Conservation (phyloP, 1,140 invertebrate species). For the Drosophila lowei region DNA sequence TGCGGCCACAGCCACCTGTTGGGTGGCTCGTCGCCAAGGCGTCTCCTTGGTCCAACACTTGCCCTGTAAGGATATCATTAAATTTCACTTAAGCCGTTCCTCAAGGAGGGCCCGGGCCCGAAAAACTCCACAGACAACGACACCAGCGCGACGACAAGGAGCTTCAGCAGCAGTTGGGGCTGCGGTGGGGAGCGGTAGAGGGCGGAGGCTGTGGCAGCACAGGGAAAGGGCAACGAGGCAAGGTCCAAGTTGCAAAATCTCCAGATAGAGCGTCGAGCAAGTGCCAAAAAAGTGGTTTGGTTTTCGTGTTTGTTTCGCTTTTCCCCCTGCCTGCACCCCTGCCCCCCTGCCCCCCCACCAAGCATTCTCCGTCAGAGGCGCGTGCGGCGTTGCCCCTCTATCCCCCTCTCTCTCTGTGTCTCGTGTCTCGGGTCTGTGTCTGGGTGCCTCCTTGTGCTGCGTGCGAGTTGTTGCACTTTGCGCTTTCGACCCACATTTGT, state of each 20-base stretch:
- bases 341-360: no score
- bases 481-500: conserved; percentile 77
- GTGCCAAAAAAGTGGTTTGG: conserved; percentile 69
- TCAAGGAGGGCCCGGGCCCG: background rate
- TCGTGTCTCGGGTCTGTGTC: background rate
- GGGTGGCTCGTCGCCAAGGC: conserved; percentile 20
- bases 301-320: conserved; percentile 55
- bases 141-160: conserved; percentile 15
- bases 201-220: background rate
- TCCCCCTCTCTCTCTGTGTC: conserved; percentile 1
- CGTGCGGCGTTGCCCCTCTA: conserved; percentile 18
- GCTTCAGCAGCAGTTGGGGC: conserved; percentile 25
- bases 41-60: conserved; percentile 11
- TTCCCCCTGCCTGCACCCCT: background rate
- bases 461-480: conserved; percentile 72
- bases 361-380: conserved; percentile 39
- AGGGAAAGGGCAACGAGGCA: background rate
- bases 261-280: conserved; percentile 35
- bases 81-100: conserved; percentile 71
- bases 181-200: background rate
- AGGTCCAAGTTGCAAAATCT: conserved; percentile 30
- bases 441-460: conserved; percentile 16
- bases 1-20: conserved; percentile 58
- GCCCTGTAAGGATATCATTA: conserved; percentile 65
- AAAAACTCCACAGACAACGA: conserved; percentile 28